A percentile compares a stretch with the other conserved stretches of the same genome.
Conservation (phyloP, 2,113 vertebrate species). For the Rhinichthys klamathensis region DNA sequence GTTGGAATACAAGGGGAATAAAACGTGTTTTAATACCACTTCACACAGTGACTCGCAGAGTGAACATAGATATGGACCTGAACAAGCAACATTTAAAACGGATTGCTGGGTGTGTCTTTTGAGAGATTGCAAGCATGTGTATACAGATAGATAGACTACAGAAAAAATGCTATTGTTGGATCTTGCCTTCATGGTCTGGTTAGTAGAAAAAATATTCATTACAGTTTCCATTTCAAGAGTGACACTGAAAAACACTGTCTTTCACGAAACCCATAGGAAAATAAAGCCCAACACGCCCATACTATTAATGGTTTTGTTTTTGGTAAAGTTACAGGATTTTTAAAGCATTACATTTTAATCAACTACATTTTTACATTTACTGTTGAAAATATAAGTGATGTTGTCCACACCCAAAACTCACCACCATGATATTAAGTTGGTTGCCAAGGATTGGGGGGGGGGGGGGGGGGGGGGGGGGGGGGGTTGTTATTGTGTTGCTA, state of each 20-base stretch:
- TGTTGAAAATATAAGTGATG: not conserved
- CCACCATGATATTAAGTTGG: not conserved
- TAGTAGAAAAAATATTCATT: not conserved
- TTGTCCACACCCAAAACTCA: not conserved
- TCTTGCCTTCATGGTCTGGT: not conserved
- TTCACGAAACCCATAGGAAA: not conserved
- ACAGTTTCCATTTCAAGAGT: not conserved
- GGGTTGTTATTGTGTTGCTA: too few species aligned
- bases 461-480: too few species aligned
- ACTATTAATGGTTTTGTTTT: not conserved
- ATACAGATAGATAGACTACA: not conserved
- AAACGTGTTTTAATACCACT: not conserved
- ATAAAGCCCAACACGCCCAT: not conserved
- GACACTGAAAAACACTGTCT: not conserved
- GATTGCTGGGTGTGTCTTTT: not conserved
- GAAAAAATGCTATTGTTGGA: not conserved
- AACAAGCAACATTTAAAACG: not conserved
- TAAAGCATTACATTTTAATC: not conserved
- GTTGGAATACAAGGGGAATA: conserved; percentile 43
- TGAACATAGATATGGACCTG: not conserved
- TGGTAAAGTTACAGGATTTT: not conserved
- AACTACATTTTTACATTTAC: not conserved
- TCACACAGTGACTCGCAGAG: conserved; percentile 11
- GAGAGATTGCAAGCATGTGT: not conserved
- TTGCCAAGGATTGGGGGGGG: not conserved